Base-by-base conservation (phyloP, 2,888 invertebrate genomes). In the Noctua janthina region DNA sequence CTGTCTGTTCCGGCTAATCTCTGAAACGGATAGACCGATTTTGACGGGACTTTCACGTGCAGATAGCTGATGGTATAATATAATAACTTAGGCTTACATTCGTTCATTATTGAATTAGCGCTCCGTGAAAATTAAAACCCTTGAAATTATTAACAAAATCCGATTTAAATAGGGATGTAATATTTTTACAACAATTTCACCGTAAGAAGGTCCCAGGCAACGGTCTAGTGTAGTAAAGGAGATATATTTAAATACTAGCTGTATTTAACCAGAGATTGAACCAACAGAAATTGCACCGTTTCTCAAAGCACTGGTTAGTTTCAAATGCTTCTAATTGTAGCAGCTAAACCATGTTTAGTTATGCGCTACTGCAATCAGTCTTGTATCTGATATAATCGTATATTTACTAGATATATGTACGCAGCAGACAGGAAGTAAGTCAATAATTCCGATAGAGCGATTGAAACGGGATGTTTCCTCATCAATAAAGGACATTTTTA, bases 291-390 rank as follows among this genome's bases (percentile, higher is more conserved):
- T 73, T 85, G 62, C 69, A 1, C 54, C 10, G 11, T 68, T n/a
- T 20, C 17, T 73, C 59, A 62, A 67, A 68, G 56, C 67, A 29
- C 17, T 13, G 8, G 11, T 74, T 73, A 54, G 56, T 43, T 71
- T 35, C 20, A 77, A 72, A 72, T 68, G 59, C 70, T 68, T 64
- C 43, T 76, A 74, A 76, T 84, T 76, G 66, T 49, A 59, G 59
- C 39, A 59, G 20, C 82, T 71, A 35, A 23, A 29, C 29, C 46
- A n/a, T 20, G 13, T 39, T 71, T 68, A 81, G 29, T 59, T 11
- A 56, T 56, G 62, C 56, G 29, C 20, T 51, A n/a, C 15, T 56
- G 70, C n/a, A 83, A 59, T 68, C 49, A 78, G 43, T 64, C 29
- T 20, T 43, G 29, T 66, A 29, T 62, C 5, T 4, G 4, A 39